Evolutionary conservation across 2,113 vertebrate species (phyloP).

Genomic region (Myiozetetes cayanensis): DNA sequence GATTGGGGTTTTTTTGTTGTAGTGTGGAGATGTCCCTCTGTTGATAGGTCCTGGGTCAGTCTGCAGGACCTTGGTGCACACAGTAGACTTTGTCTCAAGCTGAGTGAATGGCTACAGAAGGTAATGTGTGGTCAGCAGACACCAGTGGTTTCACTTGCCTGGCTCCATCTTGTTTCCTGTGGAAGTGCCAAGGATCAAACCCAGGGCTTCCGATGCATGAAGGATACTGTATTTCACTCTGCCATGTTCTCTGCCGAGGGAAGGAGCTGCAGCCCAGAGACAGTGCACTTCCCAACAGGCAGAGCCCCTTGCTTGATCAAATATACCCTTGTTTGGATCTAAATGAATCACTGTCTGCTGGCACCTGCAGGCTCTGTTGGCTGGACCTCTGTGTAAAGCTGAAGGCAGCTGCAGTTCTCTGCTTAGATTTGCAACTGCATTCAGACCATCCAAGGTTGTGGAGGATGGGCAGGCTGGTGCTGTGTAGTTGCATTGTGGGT

Average conservation of each 20-base stretch:
- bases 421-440: conserved; percentile 30
- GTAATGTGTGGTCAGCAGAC: not conserved
- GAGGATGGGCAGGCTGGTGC: conserved; percentile 17
- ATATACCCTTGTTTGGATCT: conserved; percentile 35
- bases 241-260: not conserved
- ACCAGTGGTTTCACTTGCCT: not conserved
- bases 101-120: not conserved
- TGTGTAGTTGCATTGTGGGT: conserved; percentile 35
- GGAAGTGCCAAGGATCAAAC: not conserved
- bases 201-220: not conserved
- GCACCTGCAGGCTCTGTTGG: conserved; percentile 50
- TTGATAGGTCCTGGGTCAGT: not conserved
- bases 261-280: not conserved
- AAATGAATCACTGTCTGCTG: conserved; percentile 53
- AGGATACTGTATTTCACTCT: not conserved
- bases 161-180: not conserved
- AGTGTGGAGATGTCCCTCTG: not conserved
- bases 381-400: not conserved
- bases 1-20: not conserved
- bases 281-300: not conserved
- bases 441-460: not conserved
- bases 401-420: conserved; percentile 53
- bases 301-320: conserved; percentile 17
- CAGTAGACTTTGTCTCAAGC: fast-evolving
- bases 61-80: not conserved